phyloP scores from a whole-genome alignment of 1,140 invertebrate genomes.

The Drosophila arizonae region DNA sequence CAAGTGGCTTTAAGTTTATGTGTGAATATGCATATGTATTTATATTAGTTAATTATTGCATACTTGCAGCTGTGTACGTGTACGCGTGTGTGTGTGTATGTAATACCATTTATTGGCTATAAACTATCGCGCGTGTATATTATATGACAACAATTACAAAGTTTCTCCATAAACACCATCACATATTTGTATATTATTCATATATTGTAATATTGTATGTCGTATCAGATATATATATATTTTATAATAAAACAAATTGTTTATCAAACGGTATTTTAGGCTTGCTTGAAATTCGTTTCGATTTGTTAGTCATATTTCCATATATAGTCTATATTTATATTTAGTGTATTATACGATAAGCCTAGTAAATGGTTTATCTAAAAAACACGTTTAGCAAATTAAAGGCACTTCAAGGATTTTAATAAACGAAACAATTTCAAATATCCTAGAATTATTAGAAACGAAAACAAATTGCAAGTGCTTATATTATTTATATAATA shows the following conservation, averaged over 20 bases:
- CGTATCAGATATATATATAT: slow-evolving; percentile 12
- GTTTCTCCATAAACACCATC: not conserved
- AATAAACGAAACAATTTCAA: slow-evolving; percentile 70
- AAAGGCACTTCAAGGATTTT: slow-evolving; percentile 79
- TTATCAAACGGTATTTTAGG: slow-evolving; percentile 19
- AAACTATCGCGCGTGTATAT: slow-evolving; percentile 33
- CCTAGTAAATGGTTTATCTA: slow-evolving; percentile 73
- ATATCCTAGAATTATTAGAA: slow-evolving; percentile 36
- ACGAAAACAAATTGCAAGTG: slow-evolving; percentile 52
- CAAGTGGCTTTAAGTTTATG: slow-evolving; percentile 28
- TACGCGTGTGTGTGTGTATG: slow-evolving; percentile 6
- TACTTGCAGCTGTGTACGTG: slow-evolving; percentile 23
- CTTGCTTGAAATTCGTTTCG: slow-evolving; percentile 53
- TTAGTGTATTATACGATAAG: slow-evolving; percentile 47
- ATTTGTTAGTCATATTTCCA: slow-evolving; percentile 37
- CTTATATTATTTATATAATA: slow-evolving; percentile 31
- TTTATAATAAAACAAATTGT: slow-evolving; percentile 27
- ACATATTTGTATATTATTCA: slow-evolving; percentile 8
- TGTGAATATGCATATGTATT: slow-evolving; percentile 33
- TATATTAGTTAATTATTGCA: slow-evolving; percentile 41
- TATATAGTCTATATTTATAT: slow-evolving; percentile 13
- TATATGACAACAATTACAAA: slow-evolving; percentile 44
- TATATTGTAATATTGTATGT: slow-evolving; percentile 8
- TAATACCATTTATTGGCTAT: slow-evolving; percentile 38
- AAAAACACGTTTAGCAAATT: slow-evolving; percentile 79